Base-by-base conservation (phyloP, 2,797 vertebrate species). In the Psittacula derbiana region DNA sequence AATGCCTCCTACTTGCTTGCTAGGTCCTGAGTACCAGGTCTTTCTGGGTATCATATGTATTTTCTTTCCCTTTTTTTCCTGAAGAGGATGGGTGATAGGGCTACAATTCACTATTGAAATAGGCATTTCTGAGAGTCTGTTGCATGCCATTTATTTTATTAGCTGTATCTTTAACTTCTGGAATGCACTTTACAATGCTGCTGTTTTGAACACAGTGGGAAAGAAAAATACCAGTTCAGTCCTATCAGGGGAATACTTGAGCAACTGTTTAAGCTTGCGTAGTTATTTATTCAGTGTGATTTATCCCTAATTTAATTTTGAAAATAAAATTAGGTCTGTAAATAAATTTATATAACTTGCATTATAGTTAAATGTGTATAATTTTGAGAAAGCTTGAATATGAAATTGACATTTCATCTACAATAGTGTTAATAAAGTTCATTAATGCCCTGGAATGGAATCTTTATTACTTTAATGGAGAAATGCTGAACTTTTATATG, bases 91-190 rank as follows among this genome's bases (percentile, higher is more conserved):
- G 4, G 3, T 17, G 28, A 4, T 47, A 70, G 27, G 19, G 19
- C n/a, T 85, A 27, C 15, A 50, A 5, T 71, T 58, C 40, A 6
- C 4, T 61, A 4, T 12, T 64, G 25, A 38, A 88, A 27, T 60
- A 36, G 5, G 9, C 64, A 14, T 6, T 80, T 92, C 64, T 71
- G 36, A 74, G 44, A 78, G 18, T 60, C 47, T 6, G 0, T 44
- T 70, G 10, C 11, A 27, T 71, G 20, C 16, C 7, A 16, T 72
- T 89, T 75, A 23, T 88, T 93, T 80, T 80, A 71, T 78, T 84
- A 79, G 31, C 57, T 72, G 10, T 81, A 57, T n/a, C 73, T 92
- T 95, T 90, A 88, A 44, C 57, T 93, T 93, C 40, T 79, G 86
- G 76, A 90, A 90, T 84, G 73, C 23, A 30, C 25, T 75, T 41